Percentiles rank a stretch among this genome's conserved stretches.
These are phyloP conservation scores for Venustaconcha ellipsiformis DNA, from an alignment of 1,140 invertebrate species.

Conservation along the genomic window DNA sequence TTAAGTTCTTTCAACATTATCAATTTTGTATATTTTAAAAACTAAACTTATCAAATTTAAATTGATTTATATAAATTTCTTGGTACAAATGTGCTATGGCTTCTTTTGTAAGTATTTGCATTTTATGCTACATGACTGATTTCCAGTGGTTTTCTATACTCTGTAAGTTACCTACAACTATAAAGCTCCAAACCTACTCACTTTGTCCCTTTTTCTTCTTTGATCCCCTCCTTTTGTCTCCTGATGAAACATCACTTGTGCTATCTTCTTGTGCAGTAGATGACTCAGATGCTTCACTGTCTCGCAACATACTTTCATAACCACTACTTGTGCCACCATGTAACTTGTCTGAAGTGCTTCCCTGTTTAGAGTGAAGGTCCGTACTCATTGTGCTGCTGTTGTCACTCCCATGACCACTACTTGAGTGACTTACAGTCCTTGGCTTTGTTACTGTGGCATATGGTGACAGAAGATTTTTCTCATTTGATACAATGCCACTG, in stretches of 20 bases:
- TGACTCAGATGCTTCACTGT: slow-evolving; percentile 76
- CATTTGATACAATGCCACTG: slow-evolving; percentile 59
- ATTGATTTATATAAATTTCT: too few species aligned
- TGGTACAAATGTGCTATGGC: too few species aligned
- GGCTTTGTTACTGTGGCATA: slow-evolving; percentile 66
- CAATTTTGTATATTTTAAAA: too few species aligned
- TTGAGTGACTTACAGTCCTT: slow-evolving; percentile 63
- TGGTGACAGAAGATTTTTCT: slow-evolving; percentile 62
- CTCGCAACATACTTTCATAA: slow-evolving; percentile 88
- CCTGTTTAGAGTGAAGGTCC: slow-evolving; percentile 53
- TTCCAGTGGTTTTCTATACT: too few species aligned
- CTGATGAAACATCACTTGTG: slow-evolving; percentile 62
- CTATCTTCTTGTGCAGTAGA: slow-evolving; percentile 67
- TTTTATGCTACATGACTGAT: too few species aligned
- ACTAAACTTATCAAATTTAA: too few species aligned
- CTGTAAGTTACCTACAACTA: too few species aligned
- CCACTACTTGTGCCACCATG: slow-evolving; percentile 80
- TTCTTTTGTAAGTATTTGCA: too few species aligned
- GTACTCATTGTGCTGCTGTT: slow-evolving; percentile 63
- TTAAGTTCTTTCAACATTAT: too few species aligned
- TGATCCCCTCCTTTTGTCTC: slow-evolving; percentile 57
- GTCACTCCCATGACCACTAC: slow-evolving; percentile 69
- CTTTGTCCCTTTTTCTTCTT: slow-evolving; percentile 54
- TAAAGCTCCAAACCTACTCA: slow-evolving; percentile 38
- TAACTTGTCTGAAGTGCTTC: slow-evolving; percentile 48